These are phyloP conservation scores for Clarias laeviceps DNA, from an alignment of 2,797 vertebrate genomes.

Conservation along the genomic window DNA sequence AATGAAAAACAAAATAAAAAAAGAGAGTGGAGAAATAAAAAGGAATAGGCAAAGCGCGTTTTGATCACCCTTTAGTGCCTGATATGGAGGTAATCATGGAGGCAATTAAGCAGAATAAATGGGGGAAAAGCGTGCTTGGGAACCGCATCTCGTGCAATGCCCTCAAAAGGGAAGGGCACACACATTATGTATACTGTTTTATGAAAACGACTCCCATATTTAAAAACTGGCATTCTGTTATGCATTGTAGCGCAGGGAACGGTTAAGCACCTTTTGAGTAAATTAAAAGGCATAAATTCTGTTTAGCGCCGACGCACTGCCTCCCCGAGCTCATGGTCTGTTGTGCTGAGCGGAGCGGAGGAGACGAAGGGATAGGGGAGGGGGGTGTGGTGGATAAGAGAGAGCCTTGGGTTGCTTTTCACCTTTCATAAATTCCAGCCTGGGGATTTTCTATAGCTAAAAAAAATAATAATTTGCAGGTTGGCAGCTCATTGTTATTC, in stretches of 20 bases:
- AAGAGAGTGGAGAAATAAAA: constrained; percentile 46
- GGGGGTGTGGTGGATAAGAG: constrained; percentile 42
- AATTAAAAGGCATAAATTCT: constrained; percentile 99
- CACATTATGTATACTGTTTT: constrained; percentile 78
- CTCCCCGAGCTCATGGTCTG: constrained; percentile 71
- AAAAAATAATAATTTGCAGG: constrained; percentile 82
- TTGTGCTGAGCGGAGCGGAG: constrained; percentile 51
- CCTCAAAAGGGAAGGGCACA: constrained; percentile 73
- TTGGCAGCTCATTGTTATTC: constrained; percentile 88
- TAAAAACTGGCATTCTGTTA: constrained; percentile 84
- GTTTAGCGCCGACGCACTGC: constrained; percentile 85
- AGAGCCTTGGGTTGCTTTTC: constrained; percentile 89
- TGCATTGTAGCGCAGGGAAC: constrained; percentile 90
- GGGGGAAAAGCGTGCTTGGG: constrained; percentile 29
- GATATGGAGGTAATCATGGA: constrained; percentile 55
- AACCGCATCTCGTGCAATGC: constrained; percentile 58
- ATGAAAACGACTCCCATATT: constrained; percentile 87
- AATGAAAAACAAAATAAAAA: constrained; percentile 54
- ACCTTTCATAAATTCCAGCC: constrained; percentile 93
- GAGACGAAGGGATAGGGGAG: constrained; percentile 22
- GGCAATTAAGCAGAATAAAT: constrained; percentile 62
- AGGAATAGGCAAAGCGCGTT: constrained; percentile 50
- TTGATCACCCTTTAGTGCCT: constrained; percentile 52
- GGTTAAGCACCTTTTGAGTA: constrained; percentile 88
- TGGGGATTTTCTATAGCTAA: constrained; percentile 79